Base-by-base conservation (phyloP, 1,140 invertebrate species). In the Mercenaria mercenaria region DNA sequence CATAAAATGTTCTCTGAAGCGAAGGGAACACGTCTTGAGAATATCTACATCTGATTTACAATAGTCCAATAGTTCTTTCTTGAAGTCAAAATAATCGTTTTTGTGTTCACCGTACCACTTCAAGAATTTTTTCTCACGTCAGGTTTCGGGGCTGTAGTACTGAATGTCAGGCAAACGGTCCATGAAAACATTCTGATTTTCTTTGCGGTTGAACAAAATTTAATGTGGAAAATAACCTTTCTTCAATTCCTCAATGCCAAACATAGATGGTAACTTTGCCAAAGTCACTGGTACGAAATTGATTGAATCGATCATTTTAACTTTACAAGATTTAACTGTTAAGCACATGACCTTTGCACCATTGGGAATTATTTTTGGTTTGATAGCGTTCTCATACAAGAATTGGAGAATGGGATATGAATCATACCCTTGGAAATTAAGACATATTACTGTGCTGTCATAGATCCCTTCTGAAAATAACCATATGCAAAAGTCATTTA, bases 211-310 rank as follows among this genome's bases (percentile, higher is more conserved):
- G 69, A 89, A 92, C 18, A 87, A n/a, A n/a, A n/a, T n/a, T n/a
- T n/a, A 79, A 80, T 91, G 90, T 32, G 89, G 90, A 61, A 92
- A 92, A 47, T 89, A 91, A 32, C 91, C 90, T 59, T 92, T 89
- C 8, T n/a, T n/a, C n/a, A n/a, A n/a, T n/a, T n/a, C n/a, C n/a
- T n/a, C n/a, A n/a, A n/a, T n/a, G n/a, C n/a, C n/a, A n/a, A n/a
- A n/a, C n/a, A n/a, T n/a, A n/a, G n/a, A n/a, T n/a, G n/a, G n/a
- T n/a, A n/a, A n/a, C n/a, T n/a, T n/a, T n/a, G n/a, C n/a, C n/a
- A n/a, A n/a, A n/a, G n/a, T n/a, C n/a, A n/a, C n/a, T n/a, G n/a
- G n/a, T n/a, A n/a, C n/a, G n/a, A n/a, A n/a, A n/a, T n/a, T n/a
- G n/a, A n/a, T n/a, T n/a, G n/a, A n/a, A n/a, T n/a, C n/a, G n/a